Evolutionary conservation across 37 sponge, comb jelly and placozoan species (phyloP), one percentile per base, ranked within the genome.

Genomic region (Mnemiopsis leidyi): DNA sequence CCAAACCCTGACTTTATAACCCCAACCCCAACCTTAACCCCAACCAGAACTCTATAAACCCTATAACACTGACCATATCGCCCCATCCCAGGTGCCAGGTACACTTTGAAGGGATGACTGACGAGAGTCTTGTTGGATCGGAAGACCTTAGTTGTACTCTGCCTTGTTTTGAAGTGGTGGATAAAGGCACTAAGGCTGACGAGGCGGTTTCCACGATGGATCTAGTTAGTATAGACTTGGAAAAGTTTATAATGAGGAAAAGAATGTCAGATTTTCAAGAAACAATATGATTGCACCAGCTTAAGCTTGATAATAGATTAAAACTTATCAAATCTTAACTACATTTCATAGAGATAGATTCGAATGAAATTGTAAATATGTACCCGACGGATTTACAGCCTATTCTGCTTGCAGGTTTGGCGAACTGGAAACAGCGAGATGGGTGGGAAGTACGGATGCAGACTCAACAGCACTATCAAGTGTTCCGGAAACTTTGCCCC

Each of bases 91-190:
- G 73, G 29, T 69, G 73, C 21, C 73, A 69, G 73, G 29, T 69
- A 25, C 28, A 28, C 3, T 69, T 69, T 69, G 73, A 69, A 21
- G 73, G 73, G 7, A 3, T 69, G 73, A 20, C 23, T 5, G 73
- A 69, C 2, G 73, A 69, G n/a, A 69, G 73, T 20, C 24, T 25
- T 16, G 29, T 3, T 69, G 21, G 3, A 25, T 25, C 24, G 21
- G 73, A 69, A 5, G 38, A 79, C 7, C 36, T 79, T 28, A 35
- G 82, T 20, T 16, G 1, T 2, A 35, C 82, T 36, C 3, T 79
- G 82, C 23, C 82, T 3, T 79, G 82, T 21, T 79, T 34, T 79
- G 82, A 79, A 32, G 82, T 79, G 16, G 36, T 79, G 23, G 82
- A 79, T 23, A 29, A 30, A 32, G 82, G 82, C 1, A 21, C 33